phyloP scores from a whole-genome alignment of 1,140 invertebrate genomes.

The Apocrypta bakeri region DNA sequence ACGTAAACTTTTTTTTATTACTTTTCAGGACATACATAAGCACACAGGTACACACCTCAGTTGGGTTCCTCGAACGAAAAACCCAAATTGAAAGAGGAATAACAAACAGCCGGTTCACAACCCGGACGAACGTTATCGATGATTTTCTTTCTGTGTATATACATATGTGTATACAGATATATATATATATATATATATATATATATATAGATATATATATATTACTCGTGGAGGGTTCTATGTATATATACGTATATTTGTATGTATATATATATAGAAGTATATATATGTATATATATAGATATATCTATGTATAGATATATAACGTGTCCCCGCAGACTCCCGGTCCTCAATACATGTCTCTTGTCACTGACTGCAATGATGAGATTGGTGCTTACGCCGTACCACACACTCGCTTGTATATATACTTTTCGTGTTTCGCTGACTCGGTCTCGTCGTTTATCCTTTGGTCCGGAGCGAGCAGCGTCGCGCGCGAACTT shows the following conservation, averaged over 20 bases:
- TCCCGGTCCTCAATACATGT: not conserved
- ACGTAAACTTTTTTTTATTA: not conserved
- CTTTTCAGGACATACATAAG: not conserved
- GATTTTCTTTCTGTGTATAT: not conserved
- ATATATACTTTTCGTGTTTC: not conserved
- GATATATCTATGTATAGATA: not conserved
- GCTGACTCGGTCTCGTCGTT: not conserved
- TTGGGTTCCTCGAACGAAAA: not conserved
- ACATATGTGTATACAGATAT: too few species aligned
- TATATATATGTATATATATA: not conserved
- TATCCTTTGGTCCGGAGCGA: constrained; percentile 17
- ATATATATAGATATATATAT: not conserved
- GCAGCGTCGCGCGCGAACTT: constrained; percentile 73
- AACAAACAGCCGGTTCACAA: not conserved
- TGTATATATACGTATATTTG: too few species aligned
- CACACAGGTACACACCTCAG: not conserved
- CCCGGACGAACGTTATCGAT: not conserved
- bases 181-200: not conserved
- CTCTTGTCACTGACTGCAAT: not conserved
- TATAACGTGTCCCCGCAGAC: not conserved
- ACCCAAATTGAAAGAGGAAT: not conserved
- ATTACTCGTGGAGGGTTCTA: not conserved
- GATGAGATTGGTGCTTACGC: not conserved
- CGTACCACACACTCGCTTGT: not conserved
- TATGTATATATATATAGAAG: too few species aligned